Percentiles rank a stretch among this genome's conserved stretches.
Evolutionary conservation across 1,140 invertebrate species (phyloP).

Genomic region (Drosophila ercepeae): DNA sequence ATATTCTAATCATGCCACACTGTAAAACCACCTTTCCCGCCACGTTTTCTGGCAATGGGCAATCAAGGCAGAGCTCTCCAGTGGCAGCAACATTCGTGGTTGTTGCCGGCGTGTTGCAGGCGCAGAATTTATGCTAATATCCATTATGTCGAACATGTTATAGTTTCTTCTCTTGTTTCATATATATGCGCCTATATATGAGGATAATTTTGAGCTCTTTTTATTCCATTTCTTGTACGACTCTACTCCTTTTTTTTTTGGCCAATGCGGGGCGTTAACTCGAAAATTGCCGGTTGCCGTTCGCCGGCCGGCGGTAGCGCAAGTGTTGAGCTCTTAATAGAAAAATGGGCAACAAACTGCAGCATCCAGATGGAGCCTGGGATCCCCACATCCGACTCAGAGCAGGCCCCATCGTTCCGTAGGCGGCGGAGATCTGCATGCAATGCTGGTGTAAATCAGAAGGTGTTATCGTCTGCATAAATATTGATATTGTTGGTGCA

Average conservation of each 20-base stretch:
- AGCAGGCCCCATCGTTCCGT: constrained; percentile 18
- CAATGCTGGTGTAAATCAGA: constrained; percentile 78
- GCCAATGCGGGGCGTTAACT: constrained; percentile 72
- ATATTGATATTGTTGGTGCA: constrained; percentile 81
- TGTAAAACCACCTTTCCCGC: constrained; percentile 39
- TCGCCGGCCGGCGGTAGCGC: constrained; percentile 70
- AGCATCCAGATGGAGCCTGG: constrained; percentile 3
- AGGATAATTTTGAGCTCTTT: neutral
- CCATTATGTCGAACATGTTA: constrained; percentile 82
- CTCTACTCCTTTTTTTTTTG: constrained; percentile 32
- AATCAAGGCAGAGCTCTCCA: constrained; percentile 46
- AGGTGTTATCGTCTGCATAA: constrained; percentile 82
- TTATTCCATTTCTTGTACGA: neutral
- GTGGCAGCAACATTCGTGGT: constrained; percentile 62
- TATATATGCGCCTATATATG: constrained; percentile 24
- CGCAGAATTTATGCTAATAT: constrained; percentile 81
- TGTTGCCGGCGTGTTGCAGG: constrained; percentile 41
- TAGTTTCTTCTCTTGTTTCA: constrained; percentile 60
- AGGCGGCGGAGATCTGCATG: constrained; percentile 70
- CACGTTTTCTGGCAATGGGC: constrained; percentile 69
- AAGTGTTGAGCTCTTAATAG: constrained; percentile 82
- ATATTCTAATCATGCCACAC: constrained; percentile 2
- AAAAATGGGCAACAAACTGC: constrained; percentile 54
- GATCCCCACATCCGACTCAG: constrained; percentile 6
- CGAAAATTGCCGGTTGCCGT: constrained; percentile 71